These are phyloP conservation scores for Zeus faber DNA, from an alignment of 2,113 vertebrate genomes.

Conservation along the genomic window DNA sequence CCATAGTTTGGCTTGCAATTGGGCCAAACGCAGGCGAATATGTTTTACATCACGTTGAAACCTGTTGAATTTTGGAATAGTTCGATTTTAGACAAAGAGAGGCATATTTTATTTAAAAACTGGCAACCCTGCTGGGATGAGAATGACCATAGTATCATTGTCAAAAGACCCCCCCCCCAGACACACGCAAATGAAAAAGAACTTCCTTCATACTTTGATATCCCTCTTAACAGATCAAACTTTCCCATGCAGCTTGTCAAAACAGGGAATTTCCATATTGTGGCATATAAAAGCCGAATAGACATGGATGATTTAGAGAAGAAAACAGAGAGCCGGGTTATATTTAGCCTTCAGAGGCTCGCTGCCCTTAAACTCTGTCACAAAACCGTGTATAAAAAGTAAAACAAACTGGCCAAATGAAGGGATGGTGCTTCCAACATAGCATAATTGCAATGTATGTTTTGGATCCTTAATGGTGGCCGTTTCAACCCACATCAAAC, in stretches of 20 bases:
- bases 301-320: no score
- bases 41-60: no score
- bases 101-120: no score
- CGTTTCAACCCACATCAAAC: conserved; percentile 5
- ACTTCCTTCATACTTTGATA: conserved; percentile 1
- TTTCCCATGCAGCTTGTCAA: conserved; percentile 8
- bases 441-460: conserved; percentile 2
- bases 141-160: no score
- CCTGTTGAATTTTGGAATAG: no score
- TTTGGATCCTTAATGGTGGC: conserved; percentile 19
- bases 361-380: neutral
- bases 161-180: neutral
- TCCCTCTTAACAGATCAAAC: neutral
- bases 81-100: no score
- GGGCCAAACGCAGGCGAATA: no score
- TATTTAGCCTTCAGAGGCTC: neutral
- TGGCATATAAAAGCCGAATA: neutral
- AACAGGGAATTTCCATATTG: neutral
- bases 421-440: conserved; percentile 12
- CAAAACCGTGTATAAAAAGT: no score
- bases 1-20: no score
- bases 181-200: no score
- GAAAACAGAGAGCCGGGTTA: neutral
- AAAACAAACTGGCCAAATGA: neutral
- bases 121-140: neutral